Evolutionary conservation across 2,797 vertebrate species (phyloP).

Genomic region (Centropyge bicolor): DNA sequence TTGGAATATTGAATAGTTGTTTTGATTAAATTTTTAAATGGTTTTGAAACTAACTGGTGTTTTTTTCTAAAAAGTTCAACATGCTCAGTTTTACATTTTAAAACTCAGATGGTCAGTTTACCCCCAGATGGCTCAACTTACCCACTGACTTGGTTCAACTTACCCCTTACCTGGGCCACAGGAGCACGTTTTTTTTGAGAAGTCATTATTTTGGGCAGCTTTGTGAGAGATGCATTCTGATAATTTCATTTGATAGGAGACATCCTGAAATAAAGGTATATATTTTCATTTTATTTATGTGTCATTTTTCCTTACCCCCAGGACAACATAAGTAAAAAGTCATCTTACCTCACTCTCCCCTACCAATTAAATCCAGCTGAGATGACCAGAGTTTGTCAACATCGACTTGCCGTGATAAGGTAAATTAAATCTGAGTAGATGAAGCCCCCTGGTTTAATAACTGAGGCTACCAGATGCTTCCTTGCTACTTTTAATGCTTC

Average conservation of each 20-base stretch:
- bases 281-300: background rate
- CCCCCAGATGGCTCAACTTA: conserved; percentile 6
- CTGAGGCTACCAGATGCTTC: too few species aligned
- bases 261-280: conserved; percentile 14
- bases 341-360: background rate
- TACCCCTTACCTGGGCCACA: conserved; percentile 22
- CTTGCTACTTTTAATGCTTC: too few species aligned
- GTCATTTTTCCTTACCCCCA: background rate
- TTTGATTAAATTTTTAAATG: conserved; percentile 11
- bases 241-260: conserved; percentile 18
- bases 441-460: too few species aligned
- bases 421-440: too few species aligned
- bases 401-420: too few species aligned
- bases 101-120: conserved; percentile 20
- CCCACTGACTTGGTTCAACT: conserved; percentile 15
- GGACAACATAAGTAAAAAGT: background rate
- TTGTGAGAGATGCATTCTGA: conserved; percentile 34
- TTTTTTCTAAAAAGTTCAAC: conserved; percentile 35
- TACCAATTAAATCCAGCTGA: too few species aligned
- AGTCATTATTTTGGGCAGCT: conserved; percentile 24
- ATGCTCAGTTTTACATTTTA: conserved; percentile 36
- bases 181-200: conserved; percentile 21
- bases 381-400: too few species aligned
- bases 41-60: conserved; percentile 22
- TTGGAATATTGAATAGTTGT: conserved; percentile 32